These are phyloP conservation scores for Lottia gigantea DNA, from an alignment of 2,888 invertebrate species.

Conservation along the genomic window DNA sequence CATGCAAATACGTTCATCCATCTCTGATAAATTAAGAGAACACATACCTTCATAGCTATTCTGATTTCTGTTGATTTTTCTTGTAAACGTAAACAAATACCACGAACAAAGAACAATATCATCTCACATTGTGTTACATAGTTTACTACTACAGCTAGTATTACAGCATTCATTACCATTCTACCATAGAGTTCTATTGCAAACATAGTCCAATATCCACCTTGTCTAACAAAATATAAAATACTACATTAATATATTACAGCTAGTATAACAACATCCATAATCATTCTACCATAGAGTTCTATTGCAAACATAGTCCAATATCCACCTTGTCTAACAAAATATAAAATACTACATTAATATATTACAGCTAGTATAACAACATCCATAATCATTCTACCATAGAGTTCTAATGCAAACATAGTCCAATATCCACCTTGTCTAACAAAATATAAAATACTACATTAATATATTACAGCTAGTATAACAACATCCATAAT, in stretches of 20 bases:
- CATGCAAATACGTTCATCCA: background rate
- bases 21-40: background rate
- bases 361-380: too few relatives aligned
- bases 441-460: too few relatives aligned
- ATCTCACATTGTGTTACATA: slow-evolving; percentile 67
- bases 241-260: too few relatives aligned
- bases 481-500: slow-evolving; percentile 62
- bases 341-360: too few relatives aligned
- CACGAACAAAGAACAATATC: slow-evolving; percentile 64
- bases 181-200: slow-evolving; percentile 56
- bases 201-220: slow-evolving; percentile 52
- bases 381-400: too few relatives aligned
- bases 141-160: slow-evolving; percentile 66
- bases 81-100: slow-evolving; percentile 59
- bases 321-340: too few relatives aligned
- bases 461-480: slow-evolving; percentile 50
- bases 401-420: too few relatives aligned
- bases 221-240: slow-evolving; percentile 32
- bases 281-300: too few relatives aligned
- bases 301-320: too few relatives aligned
- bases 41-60: slow-evolving; percentile 63
- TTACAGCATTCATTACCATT: slow-evolving; percentile 61
- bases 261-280: too few relatives aligned
- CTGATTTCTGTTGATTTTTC: slow-evolving; percentile 64
- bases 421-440: too few relatives aligned